Conservation (phyloP, 2,888 invertebrate genomes). For the Eupeodes luniger region DNA sequence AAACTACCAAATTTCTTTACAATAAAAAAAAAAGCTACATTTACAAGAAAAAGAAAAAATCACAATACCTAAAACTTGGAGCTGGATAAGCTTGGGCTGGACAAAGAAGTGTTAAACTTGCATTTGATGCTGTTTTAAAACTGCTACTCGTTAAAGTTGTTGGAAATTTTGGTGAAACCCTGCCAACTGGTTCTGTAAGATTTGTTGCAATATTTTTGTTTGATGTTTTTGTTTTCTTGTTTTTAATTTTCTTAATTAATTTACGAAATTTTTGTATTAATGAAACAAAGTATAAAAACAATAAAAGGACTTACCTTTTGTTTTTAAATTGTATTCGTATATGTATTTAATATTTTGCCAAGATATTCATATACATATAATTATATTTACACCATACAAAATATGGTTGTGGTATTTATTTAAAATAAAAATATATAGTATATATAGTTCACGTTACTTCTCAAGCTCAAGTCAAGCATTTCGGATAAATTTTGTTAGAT, state of each 20-base stretch:
- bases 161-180: constrained; percentile 89
- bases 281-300: constrained; percentile 16
- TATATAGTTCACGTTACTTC: constrained; percentile 74
- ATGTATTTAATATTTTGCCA: constrained; percentile 24
- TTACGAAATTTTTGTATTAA: constrained; percentile 39
- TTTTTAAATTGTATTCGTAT: not conserved
- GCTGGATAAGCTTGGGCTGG: constrained; percentile 89
- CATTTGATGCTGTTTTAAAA: constrained; percentile 86
- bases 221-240: not conserved
- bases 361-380: not conserved
- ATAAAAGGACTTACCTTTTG: constrained; percentile 62
- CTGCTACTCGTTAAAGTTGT: constrained; percentile 87
- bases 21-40: not conserved
- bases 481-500: constrained; percentile 65
- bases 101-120: constrained; percentile 87
- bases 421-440: not conserved
- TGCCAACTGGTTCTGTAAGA: constrained; percentile 89
- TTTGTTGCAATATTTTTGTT: constrained; percentile 56
- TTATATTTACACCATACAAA: constrained; percentile 24
- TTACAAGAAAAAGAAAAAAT: not conserved
- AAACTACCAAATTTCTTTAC: too few relatives aligned
- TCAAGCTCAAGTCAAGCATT: constrained; percentile 82
- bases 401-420: not conserved
- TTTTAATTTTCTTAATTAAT: constrained; percentile 17
- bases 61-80: constrained; percentile 86